Evolutionary conservation across 2,113 vertebrate genomes (phyloP).

Genomic region (Scytalopus superciliaris): DNA sequence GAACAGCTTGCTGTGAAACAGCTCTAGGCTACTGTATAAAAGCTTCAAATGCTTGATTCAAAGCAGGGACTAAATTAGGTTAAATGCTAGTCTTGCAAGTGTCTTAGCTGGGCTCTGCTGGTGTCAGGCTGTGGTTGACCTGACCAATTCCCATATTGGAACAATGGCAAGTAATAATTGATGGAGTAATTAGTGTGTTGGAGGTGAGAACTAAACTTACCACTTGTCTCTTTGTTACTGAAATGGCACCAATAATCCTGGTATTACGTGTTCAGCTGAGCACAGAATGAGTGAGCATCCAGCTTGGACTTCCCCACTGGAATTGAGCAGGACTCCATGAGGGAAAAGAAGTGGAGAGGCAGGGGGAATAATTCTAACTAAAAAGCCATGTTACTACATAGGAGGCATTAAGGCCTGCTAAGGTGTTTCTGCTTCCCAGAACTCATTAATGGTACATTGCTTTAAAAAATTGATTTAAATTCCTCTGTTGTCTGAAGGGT

Average conservation of each 20-base stretch:
- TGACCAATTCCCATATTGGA: neutral
- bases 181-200: neutral
- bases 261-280: rapidly evolving
- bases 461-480: rapidly evolving
- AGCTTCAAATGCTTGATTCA: neutral
- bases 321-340: neutral
- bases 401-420: neutral
- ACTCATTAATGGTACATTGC: neutral
- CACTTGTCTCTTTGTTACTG: neutral
- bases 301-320: neutral
- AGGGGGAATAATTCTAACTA: too few relatives aligned
- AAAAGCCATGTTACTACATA: neutral
- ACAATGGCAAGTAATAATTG: neutral
- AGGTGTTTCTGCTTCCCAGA: neutral
- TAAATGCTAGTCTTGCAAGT: neutral
- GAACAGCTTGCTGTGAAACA: neutral
- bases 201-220: neutral
- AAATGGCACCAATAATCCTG: neutral
- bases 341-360: neutral
- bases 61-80: neutral
- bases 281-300: neutral
- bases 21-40: neutral
- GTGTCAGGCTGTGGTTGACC: neutral
- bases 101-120: neutral
- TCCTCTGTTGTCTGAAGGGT: neutral